Conservation (phyloP, 2,888 invertebrate genomes). For the Acanthopleura granulata region DNA sequence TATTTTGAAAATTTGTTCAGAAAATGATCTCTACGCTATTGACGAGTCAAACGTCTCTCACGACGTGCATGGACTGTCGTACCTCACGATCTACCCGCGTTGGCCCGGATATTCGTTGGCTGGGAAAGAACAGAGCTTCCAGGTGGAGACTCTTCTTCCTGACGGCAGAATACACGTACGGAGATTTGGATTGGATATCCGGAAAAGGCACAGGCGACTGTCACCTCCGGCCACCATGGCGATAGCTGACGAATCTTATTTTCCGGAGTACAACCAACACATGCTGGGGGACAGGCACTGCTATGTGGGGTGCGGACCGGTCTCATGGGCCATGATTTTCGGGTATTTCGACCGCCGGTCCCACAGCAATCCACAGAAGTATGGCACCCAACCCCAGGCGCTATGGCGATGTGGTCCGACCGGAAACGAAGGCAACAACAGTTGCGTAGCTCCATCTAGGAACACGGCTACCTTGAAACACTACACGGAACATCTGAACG, state of each 20-base stretch:
- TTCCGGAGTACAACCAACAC: constrained; percentile 30
- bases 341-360: constrained; percentile 28
- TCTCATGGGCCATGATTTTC: constrained; percentile 29
- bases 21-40: background rate
- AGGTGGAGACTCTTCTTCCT: background rate
- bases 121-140: background rate
- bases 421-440: constrained; percentile 23
- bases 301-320: constrained; percentile 29
- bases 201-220: constrained; percentile 19
- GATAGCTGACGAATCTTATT: constrained; percentile 23
- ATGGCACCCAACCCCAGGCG: constrained; percentile 22
- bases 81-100: background rate
- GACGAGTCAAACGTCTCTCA: background rate
- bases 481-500: constrained; percentile 24
- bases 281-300: constrained; percentile 8
- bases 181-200: constrained; percentile 18
- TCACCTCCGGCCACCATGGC: constrained; percentile 1
- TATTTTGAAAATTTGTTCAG: background rate
- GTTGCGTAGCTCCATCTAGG: constrained; percentile 24
- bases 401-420: constrained; percentile 27
- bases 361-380: constrained; percentile 19
- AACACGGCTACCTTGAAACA: constrained; percentile 21
- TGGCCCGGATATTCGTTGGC: background rate
- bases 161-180: background rate
- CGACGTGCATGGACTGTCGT: background rate